Evolutionary conservation across 2,888 invertebrate genomes (phyloP).

Genomic region (Hemaris fuciformis): DNA sequence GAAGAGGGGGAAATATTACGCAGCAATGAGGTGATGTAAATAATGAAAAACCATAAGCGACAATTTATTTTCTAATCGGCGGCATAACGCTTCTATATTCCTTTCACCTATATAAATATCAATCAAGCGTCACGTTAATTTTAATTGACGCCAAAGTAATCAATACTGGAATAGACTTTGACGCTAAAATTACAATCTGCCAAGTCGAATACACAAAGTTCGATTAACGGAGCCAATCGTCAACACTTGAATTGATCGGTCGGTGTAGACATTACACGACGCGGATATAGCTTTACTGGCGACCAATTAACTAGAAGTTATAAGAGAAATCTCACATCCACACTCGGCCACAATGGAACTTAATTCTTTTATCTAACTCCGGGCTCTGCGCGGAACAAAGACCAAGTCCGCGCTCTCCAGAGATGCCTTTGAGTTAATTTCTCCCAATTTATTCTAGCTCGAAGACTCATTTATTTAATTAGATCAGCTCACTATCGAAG

Average conservation of each 20-base stretch:
- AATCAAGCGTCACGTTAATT: not conserved
- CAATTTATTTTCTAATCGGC: no score
- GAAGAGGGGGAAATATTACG: no score
- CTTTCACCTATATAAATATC: not conserved
- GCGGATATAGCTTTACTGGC: not conserved
- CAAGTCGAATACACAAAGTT: not conserved
- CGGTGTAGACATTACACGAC: no score
- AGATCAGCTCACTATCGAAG: not conserved
- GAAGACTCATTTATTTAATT: not conserved
- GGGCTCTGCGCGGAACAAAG: not conserved
- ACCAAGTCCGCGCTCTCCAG: not conserved
- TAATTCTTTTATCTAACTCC: not conserved
- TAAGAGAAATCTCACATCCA: not conserved
- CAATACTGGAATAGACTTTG: not conserved
- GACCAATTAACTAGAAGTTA: not conserved
- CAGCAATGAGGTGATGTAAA: no score
- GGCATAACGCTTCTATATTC: no score
- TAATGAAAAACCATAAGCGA: no score
- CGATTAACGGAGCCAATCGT: not conserved
- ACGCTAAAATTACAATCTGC: conserved; percentile 1
- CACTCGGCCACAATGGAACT: not conserved
- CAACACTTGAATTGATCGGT: not conserved
- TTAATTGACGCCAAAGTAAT: not conserved
- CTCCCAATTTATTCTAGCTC: not conserved
- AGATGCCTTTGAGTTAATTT: conserved; percentile 1